These are phyloP conservation scores for Ceryle rudis DNA, from an alignment of 2,797 vertebrate genomes.

Conservation along the genomic window DNA sequence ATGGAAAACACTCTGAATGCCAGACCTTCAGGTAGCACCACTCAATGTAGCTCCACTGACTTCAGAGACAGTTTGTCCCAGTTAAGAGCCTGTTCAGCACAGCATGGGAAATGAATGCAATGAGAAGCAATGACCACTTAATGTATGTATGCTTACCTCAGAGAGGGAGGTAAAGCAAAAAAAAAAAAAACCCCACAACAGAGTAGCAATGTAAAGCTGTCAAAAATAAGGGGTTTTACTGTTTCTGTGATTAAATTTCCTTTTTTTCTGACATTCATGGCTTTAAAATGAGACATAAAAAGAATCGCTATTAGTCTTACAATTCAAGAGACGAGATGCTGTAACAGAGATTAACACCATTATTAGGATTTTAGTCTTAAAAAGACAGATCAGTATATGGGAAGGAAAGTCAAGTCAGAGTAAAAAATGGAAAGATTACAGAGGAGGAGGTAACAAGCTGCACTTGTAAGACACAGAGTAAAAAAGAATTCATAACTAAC, in stretches of 20 bases:
- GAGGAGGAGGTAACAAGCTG: constrained; percentile 15
- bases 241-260: not conserved
- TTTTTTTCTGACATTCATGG: not conserved
- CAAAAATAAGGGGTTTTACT: not conserved
- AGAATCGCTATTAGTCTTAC: constrained; percentile 7
- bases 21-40: not conserved
- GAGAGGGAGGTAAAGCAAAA: not conserved
- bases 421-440: constrained; percentile 33
- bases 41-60: not conserved
- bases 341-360: not conserved
- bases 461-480: not conserved
- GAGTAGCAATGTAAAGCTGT: not conserved
- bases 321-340: not conserved
- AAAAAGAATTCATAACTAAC: constrained; percentile 14
- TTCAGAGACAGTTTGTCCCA: not conserved
- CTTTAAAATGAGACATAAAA: constrained; percentile 28
- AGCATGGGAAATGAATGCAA: not conserved
- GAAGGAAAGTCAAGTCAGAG: not conserved
- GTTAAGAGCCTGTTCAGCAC: not conserved
- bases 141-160: not conserved
- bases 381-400: not conserved
- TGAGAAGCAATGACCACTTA: not conserved
- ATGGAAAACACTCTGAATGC: not conserved
- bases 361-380: constrained; percentile 25
- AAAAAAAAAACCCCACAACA: not conserved